These are phyloP conservation scores for Diceros bicornis DNA, from an alignment of 2,797 vertebrate genomes.

Conservation along the genomic window DNA sequence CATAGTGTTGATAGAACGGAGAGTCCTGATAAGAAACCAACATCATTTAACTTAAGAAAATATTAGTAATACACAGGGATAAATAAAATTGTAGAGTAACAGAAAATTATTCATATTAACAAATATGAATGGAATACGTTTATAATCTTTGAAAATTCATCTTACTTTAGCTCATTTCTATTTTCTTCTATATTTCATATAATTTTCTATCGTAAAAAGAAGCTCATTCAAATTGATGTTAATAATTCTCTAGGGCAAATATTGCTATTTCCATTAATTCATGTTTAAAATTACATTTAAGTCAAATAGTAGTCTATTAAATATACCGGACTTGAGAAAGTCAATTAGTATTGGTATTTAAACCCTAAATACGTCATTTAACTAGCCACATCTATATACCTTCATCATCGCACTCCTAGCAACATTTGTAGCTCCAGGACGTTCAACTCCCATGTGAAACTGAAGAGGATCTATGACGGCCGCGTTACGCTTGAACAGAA, in stretches of 20 bases:
- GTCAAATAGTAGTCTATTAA: background rate
- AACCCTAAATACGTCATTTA: background rate
- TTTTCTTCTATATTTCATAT: background rate
- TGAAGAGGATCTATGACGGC: conserved; percentile 96
- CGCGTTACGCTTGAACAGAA: conserved; percentile 98
- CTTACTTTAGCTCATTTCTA: conserved; percentile 59
- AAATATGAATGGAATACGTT: background rate
- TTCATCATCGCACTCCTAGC: conserved; percentile 99
- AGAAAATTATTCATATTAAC: conserved; percentile 77
- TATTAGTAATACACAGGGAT: conserved; percentile 77
- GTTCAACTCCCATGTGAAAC: conserved; percentile 94
- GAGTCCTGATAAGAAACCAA: conserved; percentile 94
- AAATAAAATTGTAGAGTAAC: conserved; percentile 78
- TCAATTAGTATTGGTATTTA: background rate
- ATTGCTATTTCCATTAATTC: background rate
- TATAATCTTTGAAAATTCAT: conserved; percentile 51
- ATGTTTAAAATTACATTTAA: background rate
- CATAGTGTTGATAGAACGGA: conserved; percentile 97
- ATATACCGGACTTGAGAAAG: background rate
- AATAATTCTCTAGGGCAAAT: background rate
- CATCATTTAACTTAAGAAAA: conserved; percentile 85
- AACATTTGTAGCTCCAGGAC: conserved; percentile 95
- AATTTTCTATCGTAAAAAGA: background rate
- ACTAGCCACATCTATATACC: conserved; percentile 88
- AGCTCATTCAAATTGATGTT: background rate